Evolutionary conservation across 1,140 invertebrate genomes (phyloP).

Genomic region (Mercenaria mercenaria): DNA sequence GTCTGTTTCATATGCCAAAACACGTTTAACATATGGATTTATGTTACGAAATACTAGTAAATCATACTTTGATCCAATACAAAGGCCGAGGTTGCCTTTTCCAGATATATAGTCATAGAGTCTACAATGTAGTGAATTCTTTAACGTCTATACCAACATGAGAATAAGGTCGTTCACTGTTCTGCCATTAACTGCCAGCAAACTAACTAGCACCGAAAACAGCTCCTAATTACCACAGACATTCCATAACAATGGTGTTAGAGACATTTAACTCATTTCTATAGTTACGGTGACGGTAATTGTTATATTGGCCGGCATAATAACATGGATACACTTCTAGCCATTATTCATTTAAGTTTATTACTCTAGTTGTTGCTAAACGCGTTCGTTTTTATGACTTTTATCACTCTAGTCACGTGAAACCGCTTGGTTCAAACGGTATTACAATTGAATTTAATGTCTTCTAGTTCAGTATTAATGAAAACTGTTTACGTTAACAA

Average conservation of each 20-base stretch:
- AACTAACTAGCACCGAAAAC: not conserved
- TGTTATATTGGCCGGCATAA: slow-evolving; percentile 34
- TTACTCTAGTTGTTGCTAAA: slow-evolving; percentile 44
- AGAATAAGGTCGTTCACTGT: no score
- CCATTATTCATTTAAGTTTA: slow-evolving; percentile 63
- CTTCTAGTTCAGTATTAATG: not conserved
- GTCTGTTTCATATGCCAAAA: no score
- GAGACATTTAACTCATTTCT: slow-evolving; percentile 33
- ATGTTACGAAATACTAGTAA: no score
- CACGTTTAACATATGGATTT: no score
- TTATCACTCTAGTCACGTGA: slow-evolving; percentile 37
- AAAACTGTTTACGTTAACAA: not conserved
- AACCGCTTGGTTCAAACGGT: not conserved
- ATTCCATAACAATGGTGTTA: not conserved
- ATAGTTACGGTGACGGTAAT: slow-evolving; percentile 45
- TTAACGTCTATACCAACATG: no score
- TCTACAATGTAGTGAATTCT: no score
- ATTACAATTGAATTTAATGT: slow-evolving; percentile 8
- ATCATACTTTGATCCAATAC: no score
- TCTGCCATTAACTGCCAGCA: no score
- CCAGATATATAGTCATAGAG: no score
- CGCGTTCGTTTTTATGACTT: slow-evolving; percentile 17
- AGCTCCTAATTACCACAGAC: not conserved
- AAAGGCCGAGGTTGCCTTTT: no score
- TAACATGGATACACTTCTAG: not conserved